Evolutionary conservation across 2,113 vertebrate species (phyloP).

Genomic region (Onychostruthus taczanowskii): DNA sequence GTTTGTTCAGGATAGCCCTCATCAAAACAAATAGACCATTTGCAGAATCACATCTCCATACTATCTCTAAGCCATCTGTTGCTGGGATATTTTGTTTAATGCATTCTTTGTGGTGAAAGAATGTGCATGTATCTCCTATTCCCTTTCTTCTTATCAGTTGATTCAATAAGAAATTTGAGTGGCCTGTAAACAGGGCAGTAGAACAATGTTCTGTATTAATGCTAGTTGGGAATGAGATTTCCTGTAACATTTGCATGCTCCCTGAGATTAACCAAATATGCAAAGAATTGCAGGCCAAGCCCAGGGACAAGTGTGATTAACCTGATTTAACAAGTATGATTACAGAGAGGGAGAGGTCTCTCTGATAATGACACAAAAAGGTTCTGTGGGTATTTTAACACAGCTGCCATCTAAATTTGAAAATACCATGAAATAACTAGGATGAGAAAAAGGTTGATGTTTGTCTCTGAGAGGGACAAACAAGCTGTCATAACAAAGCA

Average conservation of each 20-base stretch:
- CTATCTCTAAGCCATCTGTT: not conserved
- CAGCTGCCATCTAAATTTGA: not conserved
- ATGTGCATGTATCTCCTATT: not conserved
- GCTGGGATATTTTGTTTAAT: not conserved
- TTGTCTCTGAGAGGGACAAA: constrained; percentile 23
- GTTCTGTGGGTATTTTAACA: not conserved
- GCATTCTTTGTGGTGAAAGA: not conserved
- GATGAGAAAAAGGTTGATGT: not conserved
- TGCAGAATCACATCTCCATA: not conserved
- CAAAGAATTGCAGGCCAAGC: not conserved
- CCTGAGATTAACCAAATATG: not conserved
- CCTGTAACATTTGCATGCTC: not conserved
- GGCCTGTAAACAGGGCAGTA: not conserved
- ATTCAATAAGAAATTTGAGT: not conserved
- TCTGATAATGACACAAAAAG: not conserved
- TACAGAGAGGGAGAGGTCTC: not conserved
- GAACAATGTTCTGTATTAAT: not conserved
- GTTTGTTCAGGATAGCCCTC: not conserved
- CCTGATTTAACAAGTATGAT: not conserved
- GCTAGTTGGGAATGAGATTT: not conserved
- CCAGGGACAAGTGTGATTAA: not conserved
- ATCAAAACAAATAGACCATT: not conserved
- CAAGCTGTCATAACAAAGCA: constrained; percentile 30
- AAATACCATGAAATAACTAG: not conserved
- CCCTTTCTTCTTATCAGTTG: not conserved